phyloP scores from a whole-genome alignment of 2,797 vertebrate species.

The Eulemur albifrons region DNA sequence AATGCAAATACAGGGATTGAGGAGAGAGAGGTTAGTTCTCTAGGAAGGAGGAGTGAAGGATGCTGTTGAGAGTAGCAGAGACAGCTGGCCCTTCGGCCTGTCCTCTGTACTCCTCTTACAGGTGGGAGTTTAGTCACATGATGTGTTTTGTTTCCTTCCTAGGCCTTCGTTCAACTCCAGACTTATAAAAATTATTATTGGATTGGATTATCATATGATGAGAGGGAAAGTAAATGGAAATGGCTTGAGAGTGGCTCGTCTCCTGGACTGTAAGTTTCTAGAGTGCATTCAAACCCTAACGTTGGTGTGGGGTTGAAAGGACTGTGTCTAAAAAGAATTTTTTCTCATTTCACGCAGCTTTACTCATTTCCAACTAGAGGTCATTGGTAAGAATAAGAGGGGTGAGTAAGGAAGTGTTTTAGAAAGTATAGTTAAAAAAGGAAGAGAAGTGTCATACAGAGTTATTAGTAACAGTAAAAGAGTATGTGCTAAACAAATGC shows the following conservation, averaged over 20 bases:
- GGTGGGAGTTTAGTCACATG: background rate
- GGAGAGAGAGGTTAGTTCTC: background rate
- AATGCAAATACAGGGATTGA: background rate
- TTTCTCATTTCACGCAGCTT: background rate
- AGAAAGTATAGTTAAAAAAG: background rate
- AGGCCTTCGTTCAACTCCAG: background rate
- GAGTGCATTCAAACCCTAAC: background rate
- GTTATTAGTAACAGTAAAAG: background rate
- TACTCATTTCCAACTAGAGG: background rate
- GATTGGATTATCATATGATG: slow-evolving; percentile 41
- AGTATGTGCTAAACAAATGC: background rate
- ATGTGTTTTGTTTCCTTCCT: background rate
- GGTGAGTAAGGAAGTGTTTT: background rate
- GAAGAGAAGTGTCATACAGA: background rate
- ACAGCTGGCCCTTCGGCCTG: accelerated
- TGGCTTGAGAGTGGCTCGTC: background rate
- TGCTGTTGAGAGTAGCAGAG: background rate
- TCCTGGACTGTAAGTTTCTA: slow-evolving; percentile 32
- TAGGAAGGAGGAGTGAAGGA: background rate
- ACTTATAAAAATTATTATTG: accelerated
- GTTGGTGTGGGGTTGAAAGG: background rate
- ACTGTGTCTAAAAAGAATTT: background rate
- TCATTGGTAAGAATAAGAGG: background rate
- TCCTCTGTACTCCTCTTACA: background rate
- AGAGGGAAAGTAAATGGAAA: accelerated